Conservation (phyloP, 2,797 vertebrate species). For the Garrulus glandarius region DNA sequence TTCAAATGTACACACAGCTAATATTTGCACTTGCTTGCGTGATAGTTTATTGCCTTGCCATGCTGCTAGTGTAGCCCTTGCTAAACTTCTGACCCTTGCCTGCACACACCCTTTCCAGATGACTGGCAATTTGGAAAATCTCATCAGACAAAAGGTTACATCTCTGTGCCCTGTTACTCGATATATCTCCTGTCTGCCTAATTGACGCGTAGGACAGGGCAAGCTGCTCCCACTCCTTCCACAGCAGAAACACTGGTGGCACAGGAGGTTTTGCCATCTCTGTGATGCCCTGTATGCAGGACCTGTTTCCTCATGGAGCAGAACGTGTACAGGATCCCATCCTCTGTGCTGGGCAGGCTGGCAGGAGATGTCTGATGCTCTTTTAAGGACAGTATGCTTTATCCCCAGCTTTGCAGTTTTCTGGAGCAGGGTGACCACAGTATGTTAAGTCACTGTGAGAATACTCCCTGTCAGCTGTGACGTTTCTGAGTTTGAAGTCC, state of each 20-base stretch:
- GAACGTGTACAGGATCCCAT: background rate
- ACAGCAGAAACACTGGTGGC: background rate
- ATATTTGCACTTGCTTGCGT: conserved; percentile 1
- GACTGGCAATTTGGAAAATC: conserved; percentile 36
- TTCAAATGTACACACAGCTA: conserved; percentile 24
- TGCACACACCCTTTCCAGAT: conserved; percentile 15
- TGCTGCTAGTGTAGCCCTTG: background rate
- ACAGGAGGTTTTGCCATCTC: background rate
- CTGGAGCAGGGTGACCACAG: background rate
- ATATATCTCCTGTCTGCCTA: background rate
- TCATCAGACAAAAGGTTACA: background rate
- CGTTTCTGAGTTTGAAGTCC: background rate
- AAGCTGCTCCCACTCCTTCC: background rate
- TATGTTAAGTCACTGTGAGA: background rate
- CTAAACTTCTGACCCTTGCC: conserved; percentile 27
- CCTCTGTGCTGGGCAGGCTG: background rate
- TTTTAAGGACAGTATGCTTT: background rate
- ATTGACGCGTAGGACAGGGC: background rate
- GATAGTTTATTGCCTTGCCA: conserved; percentile 40
- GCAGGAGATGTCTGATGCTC: background rate
- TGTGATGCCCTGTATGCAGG: background rate
- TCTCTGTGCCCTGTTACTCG: background rate
- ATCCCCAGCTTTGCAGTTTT: background rate
- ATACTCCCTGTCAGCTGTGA: background rate
- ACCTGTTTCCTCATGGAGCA: background rate